Percentiles rank a stretch among this genome's conserved stretches.
Conservation (phyloP, 2,888 invertebrate genomes). For the Leptodirus hochenwartii region DNA sequence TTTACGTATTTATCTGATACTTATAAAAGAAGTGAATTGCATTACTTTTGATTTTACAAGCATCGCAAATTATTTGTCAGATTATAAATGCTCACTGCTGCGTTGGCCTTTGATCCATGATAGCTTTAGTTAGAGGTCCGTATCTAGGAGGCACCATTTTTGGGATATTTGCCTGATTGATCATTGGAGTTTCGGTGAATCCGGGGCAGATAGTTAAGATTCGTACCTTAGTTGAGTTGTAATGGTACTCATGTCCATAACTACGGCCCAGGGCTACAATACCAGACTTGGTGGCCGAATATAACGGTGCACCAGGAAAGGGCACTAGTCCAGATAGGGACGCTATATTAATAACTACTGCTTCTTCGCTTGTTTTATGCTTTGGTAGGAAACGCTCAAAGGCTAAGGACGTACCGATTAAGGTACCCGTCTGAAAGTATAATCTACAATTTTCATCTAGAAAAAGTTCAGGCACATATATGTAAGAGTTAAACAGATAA, state of each 20-base stretch:
- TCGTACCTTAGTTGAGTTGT: conserved; percentile 2
- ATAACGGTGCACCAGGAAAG: conserved; percentile 6
- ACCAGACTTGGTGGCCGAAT: conserved; percentile 12
- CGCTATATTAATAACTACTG: conserved; percentile 14
- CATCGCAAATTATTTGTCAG: too few relatives aligned
- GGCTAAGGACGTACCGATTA: conserved; percentile 9
- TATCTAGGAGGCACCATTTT: conserved; percentile 11
- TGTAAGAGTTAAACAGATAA: too few relatives aligned
- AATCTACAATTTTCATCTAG: too few relatives aligned
- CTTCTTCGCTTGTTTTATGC: conserved; percentile 14
- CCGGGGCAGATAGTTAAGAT: conserved; percentile 7
- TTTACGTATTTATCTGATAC: too few relatives aligned
- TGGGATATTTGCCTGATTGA: too few relatives aligned
- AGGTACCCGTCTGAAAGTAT: conserved; percentile 5
- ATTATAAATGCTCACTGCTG: too few relatives aligned
- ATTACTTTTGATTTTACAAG: too few relatives aligned
- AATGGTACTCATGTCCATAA: conserved; percentile 4
- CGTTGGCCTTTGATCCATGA: too few relatives aligned
- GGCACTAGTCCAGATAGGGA: conserved; percentile 13
- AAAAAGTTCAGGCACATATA: too few relatives aligned
- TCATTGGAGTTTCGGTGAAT: conserved; percentile 4
- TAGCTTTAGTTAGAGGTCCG: too few relatives aligned
- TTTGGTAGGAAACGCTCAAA: conserved; percentile 14
- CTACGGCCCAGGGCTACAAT: conserved; percentile 13
- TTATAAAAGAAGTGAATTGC: too few relatives aligned